These are phyloP conservation scores for Anoura caudifer DNA, from an alignment of 2,113 vertebrate species.

Conservation along the genomic window DNA sequence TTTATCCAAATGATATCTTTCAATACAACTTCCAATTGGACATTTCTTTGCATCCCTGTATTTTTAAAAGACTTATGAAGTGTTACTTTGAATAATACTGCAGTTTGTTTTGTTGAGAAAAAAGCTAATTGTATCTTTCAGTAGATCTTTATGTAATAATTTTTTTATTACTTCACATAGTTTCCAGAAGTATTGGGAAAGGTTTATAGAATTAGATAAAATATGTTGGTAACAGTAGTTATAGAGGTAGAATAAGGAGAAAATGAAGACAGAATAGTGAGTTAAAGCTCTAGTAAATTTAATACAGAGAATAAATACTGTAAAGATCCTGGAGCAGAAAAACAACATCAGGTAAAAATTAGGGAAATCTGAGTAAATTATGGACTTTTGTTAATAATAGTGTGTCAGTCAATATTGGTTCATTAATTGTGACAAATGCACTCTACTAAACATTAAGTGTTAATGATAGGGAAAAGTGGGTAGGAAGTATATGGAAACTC, in stretches of 20 bases:
- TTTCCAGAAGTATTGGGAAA: neutral
- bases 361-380: neutral
- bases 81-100: neutral
- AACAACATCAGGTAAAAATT: neutral
- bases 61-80: conserved; percentile 27
- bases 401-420: no score
- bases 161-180: conserved; percentile 6
- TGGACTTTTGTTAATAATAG: no score
- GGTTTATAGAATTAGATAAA: neutral
- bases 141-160: neutral
- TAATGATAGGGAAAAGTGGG: no score
- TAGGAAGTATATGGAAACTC: neutral
- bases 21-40: neutral
- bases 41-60: neutral
- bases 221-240: neutral
- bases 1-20: neutral
- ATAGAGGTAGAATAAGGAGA: neutral
- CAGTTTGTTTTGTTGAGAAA: neutral
- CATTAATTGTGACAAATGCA: no score
- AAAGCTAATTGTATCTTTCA: conserved; percentile 18
- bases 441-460: no score
- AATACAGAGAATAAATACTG: neutral
- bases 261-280: neutral
- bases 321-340: neutral
- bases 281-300: conserved; percentile 12